phyloP scores from a whole-genome alignment of 2,888 invertebrate species.

The Dicyrtoma fusca region DNA sequence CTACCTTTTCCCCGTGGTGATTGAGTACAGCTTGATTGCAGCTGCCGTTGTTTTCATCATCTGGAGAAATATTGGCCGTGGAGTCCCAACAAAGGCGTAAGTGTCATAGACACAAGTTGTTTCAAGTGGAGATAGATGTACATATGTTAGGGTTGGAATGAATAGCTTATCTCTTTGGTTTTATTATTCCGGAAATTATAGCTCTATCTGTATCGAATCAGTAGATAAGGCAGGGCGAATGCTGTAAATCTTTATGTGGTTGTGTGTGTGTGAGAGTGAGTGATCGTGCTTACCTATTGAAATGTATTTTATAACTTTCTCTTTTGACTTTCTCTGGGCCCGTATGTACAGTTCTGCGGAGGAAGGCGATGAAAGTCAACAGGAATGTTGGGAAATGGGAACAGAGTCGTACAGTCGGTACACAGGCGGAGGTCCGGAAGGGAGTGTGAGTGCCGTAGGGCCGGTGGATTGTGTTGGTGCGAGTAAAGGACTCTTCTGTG shows the following conservation, averaged over 20 bases:
- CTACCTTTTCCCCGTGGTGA: slow-evolving; percentile 92
- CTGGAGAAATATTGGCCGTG: slow-evolving; percentile 87
- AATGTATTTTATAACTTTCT: not conserved
- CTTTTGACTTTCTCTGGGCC: not conserved
- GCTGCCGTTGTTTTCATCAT: slow-evolving; percentile 94
- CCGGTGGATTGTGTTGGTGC: slow-evolving; percentile 94
- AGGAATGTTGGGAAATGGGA: slow-evolving; percentile 56
- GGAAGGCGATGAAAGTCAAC: slow-evolving; percentile 56
- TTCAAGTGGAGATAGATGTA: too few species aligned
- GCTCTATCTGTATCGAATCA: too few species aligned
- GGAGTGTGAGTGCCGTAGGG: slow-evolving; percentile 59
- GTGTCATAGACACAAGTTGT: slow-evolving; percentile 3
- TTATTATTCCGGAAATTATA: not conserved
- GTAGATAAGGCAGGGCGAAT: too few species aligned
- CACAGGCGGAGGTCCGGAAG: slow-evolving; percentile 52
- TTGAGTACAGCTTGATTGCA: slow-evolving; percentile 92
- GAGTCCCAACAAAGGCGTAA: slow-evolving; percentile 69
- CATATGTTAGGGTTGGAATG: too few species aligned
- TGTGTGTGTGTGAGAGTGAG: too few species aligned
- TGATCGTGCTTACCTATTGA: too few species aligned
- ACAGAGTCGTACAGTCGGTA: slow-evolving; percentile 56
- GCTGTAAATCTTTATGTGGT: not conserved
- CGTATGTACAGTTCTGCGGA: slow-evolving; percentile 47
- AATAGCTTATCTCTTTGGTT: not conserved
- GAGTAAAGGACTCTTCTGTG: slow-evolving; percentile 90